phyloP scores from a whole-genome alignment of 2,888 invertebrate genomes.

The Netelia inedita region DNA sequence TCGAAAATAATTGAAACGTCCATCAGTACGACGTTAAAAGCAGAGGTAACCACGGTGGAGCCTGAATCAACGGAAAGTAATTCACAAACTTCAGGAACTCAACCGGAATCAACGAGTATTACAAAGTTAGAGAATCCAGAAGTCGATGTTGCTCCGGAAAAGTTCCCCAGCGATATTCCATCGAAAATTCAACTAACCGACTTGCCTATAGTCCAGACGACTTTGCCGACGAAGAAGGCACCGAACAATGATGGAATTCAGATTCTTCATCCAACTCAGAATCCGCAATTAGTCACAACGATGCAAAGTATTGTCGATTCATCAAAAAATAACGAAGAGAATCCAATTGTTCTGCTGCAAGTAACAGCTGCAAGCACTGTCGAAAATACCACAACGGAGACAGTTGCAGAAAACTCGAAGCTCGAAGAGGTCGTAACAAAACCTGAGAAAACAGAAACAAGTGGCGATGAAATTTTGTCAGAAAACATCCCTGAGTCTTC shows the following conservation, averaged over 20 bases:
- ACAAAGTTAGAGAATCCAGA: slow-evolving; percentile 69
- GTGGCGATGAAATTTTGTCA: neutral
- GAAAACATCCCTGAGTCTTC: slow-evolving; percentile 21
- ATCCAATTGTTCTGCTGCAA: neutral
- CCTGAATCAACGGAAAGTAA: slow-evolving; percentile 22
- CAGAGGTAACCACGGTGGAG: slow-evolving; percentile 11
- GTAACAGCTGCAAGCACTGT: slow-evolving; percentile 17
- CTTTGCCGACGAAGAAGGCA: slow-evolving; percentile 32
- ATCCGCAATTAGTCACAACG: slow-evolving; percentile 52
- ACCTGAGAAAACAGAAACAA: slow-evolving; percentile 21
- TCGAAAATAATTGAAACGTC: slow-evolving; percentile 37
- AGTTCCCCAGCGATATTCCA: slow-evolving; percentile 26
- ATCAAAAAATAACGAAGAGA: slow-evolving; percentile 25
- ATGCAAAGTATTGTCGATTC: slow-evolving; percentile 40
- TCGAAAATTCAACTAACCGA: slow-evolving; percentile 68
- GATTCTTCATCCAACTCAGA: slow-evolving; percentile 31
- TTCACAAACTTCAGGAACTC: slow-evolving; percentile 14
- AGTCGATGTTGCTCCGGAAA: slow-evolving; percentile 71
- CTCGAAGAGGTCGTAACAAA: slow-evolving; percentile 19
- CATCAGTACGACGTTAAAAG: slow-evolving; percentile 7
- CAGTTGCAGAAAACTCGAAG: slow-evolving; percentile 10
- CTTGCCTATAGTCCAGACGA: slow-evolving; percentile 63
- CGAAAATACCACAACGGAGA: neutral
- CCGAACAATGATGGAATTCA: slow-evolving; percentile 27
- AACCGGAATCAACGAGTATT: slow-evolving; percentile 51